Base-by-base conservation (phyloP, 1,140 invertebrate species). In the Euglossa dilemma region DNA sequence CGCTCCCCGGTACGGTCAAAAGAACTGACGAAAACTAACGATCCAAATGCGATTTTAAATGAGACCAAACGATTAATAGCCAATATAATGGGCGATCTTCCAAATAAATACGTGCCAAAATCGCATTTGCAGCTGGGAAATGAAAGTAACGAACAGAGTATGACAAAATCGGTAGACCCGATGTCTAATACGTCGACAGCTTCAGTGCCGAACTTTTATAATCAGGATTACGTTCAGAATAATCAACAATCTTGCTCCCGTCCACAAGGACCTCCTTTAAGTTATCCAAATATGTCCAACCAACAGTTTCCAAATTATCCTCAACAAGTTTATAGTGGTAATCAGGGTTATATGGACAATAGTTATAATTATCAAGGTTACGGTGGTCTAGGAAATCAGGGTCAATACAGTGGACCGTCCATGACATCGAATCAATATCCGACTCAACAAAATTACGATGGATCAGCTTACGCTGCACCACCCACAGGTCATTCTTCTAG, bases 11-110 rank as follows among this genome's bases (percentile, higher is more conserved):
- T 88, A 9, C 90, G 91, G 12, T 90, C 87, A 14, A 90, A 89
- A 45, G 92, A 93, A 47, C 80, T 72, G n/a, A 83, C 81, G 6
- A 94, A 93, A 56, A 90, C 84, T 4, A 91, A 89, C 25, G 94
- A 95, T 86, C 91, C 95, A 0, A 95, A 95, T 76, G 93, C 93
- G 6, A 95, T 95, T 64, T 87, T 96, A 0, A 94, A 93, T 56
- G 95, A 96, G 77, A 95, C 96, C 0, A 96, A 96, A 86, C 94
- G 94, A 66, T 89, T 96, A 0, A 96, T 96, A 85, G 96, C 95
- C 4, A 96, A 96, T 85, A 94, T 96, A 12, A 96, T 96, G 96
- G 95, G 95, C 9, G 95, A 95, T 36, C 84, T 96, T 23, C 94
- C 95, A 43, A 92, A 93, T 67, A 95, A 95, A 74, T 94, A 93